These are phyloP conservation scores for Ranitomeya variabilis DNA, from an alignment of 2,113 vertebrate genomes.

Conservation along the genomic window DNA sequence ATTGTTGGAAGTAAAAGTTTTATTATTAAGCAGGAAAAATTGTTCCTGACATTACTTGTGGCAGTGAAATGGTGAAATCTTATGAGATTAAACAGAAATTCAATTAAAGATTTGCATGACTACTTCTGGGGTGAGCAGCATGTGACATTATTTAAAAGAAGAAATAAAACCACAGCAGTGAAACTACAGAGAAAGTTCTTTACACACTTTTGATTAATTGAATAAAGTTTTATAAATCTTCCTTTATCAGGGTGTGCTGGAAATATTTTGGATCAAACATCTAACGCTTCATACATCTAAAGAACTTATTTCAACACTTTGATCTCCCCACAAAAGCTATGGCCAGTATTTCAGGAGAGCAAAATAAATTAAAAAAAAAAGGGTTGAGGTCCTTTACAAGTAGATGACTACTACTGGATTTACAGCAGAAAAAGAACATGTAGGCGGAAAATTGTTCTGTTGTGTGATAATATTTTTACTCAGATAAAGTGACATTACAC, in stretches of 20 bases:
- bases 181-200: not conserved
- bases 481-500: not conserved
- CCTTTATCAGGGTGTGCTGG: conserved; percentile 15
- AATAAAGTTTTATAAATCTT: conserved; percentile 20
- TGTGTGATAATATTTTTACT: not conserved
- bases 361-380: conserved; percentile 12
- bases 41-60: not conserved
- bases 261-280: conserved; percentile 45
- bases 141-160: conserved; percentile 7
- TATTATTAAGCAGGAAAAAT: not conserved
- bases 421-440: not conserved
- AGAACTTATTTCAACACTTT: conserved; percentile 20
- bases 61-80: not conserved
- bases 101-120: not conserved
- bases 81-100: not conserved
- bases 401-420: not conserved
- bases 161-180: conserved; percentile 14
- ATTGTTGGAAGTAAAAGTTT: too few relatives aligned
- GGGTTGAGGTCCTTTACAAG: not conserved
- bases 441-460: not conserved
- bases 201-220: conserved; percentile 6
- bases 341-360: conserved; percentile 7
- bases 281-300: conserved; percentile 22
- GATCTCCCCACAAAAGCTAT: conserved; percentile 23
- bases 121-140: not conserved